Conservation (phyloP, 2,113 vertebrate genomes). For the Miniopterus natalensis region DNA sequence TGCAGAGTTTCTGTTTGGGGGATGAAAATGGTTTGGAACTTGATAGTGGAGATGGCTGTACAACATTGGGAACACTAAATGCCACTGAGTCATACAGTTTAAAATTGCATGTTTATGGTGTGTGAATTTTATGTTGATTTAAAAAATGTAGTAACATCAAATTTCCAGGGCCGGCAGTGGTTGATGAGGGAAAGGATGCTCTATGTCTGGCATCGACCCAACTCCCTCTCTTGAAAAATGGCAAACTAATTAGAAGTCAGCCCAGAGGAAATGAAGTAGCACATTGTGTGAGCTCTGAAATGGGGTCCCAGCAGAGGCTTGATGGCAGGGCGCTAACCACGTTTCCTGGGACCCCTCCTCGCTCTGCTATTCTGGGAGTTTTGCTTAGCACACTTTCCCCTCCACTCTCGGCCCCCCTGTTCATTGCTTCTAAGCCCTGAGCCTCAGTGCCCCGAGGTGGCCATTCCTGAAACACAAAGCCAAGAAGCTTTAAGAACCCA, state of each 20-base stretch:
- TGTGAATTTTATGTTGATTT: background rate
- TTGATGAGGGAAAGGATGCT: background rate
- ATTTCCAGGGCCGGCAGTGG: background rate
- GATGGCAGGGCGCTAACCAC: too few relatives aligned
- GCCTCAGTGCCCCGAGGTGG: background rate
- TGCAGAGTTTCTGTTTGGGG: background rate
- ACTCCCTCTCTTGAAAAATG: background rate
- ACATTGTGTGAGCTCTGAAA: background rate
- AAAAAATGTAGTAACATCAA: background rate
- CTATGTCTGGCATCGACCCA: background rate
- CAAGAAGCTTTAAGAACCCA: background rate
- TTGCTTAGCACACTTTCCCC: background rate
- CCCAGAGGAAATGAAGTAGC: background rate
- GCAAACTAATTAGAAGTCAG: background rate
- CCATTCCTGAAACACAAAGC: background rate
- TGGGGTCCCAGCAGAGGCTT: background rate
- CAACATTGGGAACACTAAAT: background rate
- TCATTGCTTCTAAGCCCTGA: background rate
- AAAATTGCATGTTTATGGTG: background rate
- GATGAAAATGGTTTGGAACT: background rate
- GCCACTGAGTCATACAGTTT: rapidly evolving
- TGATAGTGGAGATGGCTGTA: too few relatives aligned
- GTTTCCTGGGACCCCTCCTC: background rate
- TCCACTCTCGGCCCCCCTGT: background rate
- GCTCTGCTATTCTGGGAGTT: background rate